Percentiles rank a stretch among this genome's conserved stretches.
phyloP scores from a whole-genome alignment of 2,113 vertebrate genomes.

The Callionymus lyra region DNA sequence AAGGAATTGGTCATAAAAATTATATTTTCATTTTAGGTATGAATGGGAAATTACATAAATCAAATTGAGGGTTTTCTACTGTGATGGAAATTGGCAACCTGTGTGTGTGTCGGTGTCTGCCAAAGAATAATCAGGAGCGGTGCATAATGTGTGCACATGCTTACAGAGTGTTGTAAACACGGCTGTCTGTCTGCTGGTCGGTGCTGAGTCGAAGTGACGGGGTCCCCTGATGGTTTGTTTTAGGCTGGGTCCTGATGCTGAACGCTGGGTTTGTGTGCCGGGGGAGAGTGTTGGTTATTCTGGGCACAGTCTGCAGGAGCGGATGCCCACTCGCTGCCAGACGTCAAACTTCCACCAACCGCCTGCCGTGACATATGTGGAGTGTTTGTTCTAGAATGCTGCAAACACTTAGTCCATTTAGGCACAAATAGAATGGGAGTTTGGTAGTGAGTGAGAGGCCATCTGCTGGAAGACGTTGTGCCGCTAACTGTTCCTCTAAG shows the following conservation, averaged over 20 bases:
- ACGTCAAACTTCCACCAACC: slow-evolving; percentile 47
- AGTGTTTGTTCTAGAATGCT: slow-evolving; percentile 36
- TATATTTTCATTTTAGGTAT: too few species aligned
- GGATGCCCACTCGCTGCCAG: slow-evolving; percentile 52
- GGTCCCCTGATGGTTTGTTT: slow-evolving; percentile 61
- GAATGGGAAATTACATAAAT: too few species aligned
- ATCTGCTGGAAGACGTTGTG: slow-evolving; percentile 17
- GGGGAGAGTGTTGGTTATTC: slow-evolving; percentile 28
- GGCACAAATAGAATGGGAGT: slow-evolving; percentile 34
- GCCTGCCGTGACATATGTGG: slow-evolving; percentile 25
- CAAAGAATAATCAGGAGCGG: slow-evolving; percentile 1
- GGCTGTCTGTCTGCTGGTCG: slow-evolving; percentile 46
- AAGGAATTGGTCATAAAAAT: too few species aligned
- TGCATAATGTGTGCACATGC: slow-evolving; percentile 37
- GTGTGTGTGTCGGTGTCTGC: slow-evolving; percentile 22
- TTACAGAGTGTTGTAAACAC: slow-evolving; percentile 44
- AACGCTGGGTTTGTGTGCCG: slow-evolving; percentile 31
- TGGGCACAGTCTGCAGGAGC: slow-evolving; percentile 40
- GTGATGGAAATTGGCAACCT: too few species aligned
- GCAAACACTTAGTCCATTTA: slow-evolving; percentile 22
- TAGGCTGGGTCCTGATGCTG: slow-evolving; percentile 48
- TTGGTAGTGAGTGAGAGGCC: slow-evolving; percentile 14
- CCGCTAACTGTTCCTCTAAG: too few species aligned
- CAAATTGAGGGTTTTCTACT: too few species aligned
- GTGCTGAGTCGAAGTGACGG: slow-evolving; percentile 57